Conservation (phyloP, 2,797 vertebrate species). For the Acropternis orthonyx region DNA sequence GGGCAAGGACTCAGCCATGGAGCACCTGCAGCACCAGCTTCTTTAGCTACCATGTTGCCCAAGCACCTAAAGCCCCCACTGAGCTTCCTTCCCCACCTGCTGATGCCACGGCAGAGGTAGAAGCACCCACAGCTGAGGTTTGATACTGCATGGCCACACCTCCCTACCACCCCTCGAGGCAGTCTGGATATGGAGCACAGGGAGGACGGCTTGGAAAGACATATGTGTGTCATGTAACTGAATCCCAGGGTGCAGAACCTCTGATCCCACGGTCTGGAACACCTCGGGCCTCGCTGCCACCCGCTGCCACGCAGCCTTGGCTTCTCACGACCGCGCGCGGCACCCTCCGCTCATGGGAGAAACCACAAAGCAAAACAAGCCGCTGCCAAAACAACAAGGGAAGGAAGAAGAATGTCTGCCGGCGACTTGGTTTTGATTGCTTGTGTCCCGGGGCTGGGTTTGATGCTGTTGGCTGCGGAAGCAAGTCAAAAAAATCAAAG, state of each 20-base stretch:
- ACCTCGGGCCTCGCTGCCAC: background rate
- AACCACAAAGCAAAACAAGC: slow-evolving; percentile 53
- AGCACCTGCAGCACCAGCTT: background rate
- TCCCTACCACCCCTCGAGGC: accelerated
- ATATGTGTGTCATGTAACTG: accelerated
- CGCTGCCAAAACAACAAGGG: slow-evolving; percentile 2
- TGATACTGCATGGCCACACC: accelerated
- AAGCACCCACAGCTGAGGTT: accelerated
- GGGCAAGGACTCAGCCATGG: background rate
- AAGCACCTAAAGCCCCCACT: accelerated
- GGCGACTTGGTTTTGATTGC: slow-evolving; percentile 2
- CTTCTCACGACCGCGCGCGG: background rate
- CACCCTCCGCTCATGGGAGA: slow-evolving; percentile 32
- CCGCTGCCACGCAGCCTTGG: background rate
- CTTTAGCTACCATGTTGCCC: accelerated
- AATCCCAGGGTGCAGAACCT: background rate
- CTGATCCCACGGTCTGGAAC: background rate
- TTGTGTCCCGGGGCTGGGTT: background rate
- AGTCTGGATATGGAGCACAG: background rate
- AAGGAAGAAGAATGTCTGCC: slow-evolving; percentile 42
- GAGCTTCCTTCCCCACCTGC: background rate
- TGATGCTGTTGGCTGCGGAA: slow-evolving; percentile 18
- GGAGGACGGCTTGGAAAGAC: background rate
- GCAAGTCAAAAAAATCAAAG: background rate
- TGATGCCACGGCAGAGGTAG: accelerated